Evolutionary conservation across 2,797 vertebrate species (phyloP).

Genomic region (Arctocebus calabarensis): DNA sequence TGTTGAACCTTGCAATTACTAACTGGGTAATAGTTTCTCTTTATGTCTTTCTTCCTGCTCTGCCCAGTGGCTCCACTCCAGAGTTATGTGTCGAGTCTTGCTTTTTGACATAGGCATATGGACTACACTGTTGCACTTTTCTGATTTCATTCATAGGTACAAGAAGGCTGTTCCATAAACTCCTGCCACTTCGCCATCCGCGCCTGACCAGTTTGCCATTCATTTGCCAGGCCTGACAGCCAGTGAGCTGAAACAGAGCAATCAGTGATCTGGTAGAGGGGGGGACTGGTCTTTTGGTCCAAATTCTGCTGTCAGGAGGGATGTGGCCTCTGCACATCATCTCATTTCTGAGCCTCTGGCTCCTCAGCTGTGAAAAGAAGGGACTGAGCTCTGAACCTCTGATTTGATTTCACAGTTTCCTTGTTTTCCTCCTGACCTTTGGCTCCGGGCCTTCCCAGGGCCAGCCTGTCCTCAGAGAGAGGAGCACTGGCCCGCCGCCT

Average conservation of each 20-base stretch:
- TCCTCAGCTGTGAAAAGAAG: slow-evolving; percentile 48
- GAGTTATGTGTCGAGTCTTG: background rate
- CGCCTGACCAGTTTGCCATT: background rate
- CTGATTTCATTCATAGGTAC: background rate
- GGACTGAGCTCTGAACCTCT: background rate
- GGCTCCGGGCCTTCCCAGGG: background rate
- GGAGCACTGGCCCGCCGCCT: background rate
- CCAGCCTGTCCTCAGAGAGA: slow-evolving; percentile 38
- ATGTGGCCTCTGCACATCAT: background rate
- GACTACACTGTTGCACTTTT: background rate
- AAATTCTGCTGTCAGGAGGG: background rate
- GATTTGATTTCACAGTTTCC: slow-evolving; percentile 62
- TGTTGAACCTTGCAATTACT: background rate
- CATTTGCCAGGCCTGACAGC: background rate
- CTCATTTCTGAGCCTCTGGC: background rate
- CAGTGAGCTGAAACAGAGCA: background rate
- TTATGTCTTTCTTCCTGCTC: background rate
- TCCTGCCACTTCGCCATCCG: background rate
- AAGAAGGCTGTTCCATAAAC: background rate
- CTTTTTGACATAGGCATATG: background rate
- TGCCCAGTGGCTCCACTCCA: background rate
- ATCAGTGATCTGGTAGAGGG: background rate
- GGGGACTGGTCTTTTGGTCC: background rate
- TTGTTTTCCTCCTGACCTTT: slow-evolving; percentile 61
- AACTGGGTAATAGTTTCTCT: background rate